Conservation (phyloP, 2,888 invertebrate genomes). For the Apantesis nais region DNA sequence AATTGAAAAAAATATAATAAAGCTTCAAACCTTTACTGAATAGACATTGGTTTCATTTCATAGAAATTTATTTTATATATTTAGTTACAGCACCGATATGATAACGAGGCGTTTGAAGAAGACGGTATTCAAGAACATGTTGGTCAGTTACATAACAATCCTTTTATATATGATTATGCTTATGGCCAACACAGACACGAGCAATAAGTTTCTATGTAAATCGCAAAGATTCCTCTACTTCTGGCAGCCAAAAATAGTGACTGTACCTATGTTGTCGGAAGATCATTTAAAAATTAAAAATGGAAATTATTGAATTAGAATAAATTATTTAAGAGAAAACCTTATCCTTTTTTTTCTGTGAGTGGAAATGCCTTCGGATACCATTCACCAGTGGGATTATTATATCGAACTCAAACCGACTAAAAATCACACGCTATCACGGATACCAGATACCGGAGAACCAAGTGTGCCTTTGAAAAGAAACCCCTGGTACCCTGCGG, state of each 20-base stretch:
- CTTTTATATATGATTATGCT: constrained; percentile 5
- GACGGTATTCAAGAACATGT: background rate
- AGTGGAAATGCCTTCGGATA: no score
- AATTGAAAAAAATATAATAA: background rate
- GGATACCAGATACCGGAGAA: no score
- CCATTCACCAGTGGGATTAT: no score
- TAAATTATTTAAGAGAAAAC: background rate
- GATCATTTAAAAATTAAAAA: background rate
- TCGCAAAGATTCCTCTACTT: background rate
- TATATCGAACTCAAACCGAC: no score
- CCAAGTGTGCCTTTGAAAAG: no score
- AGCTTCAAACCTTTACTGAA: background rate
- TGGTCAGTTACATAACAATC: background rate
- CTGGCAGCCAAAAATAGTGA: background rate
- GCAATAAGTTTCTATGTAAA: background rate
- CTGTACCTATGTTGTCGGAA: background rate
- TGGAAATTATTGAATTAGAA: background rate
- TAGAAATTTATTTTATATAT: background rate
- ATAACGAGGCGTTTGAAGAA: background rate
- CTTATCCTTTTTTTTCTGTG: background rate
- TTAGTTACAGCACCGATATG: constrained; percentile 6
- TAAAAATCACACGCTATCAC: no score
- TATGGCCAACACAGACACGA: background rate
- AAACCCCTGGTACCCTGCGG: no score
- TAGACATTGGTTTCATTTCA: background rate